Evolutionary conservation across 2,797 vertebrate species (phyloP), one percentile per base, ranked within the genome.

Genomic region (Hylomyscus alleni): DNA sequence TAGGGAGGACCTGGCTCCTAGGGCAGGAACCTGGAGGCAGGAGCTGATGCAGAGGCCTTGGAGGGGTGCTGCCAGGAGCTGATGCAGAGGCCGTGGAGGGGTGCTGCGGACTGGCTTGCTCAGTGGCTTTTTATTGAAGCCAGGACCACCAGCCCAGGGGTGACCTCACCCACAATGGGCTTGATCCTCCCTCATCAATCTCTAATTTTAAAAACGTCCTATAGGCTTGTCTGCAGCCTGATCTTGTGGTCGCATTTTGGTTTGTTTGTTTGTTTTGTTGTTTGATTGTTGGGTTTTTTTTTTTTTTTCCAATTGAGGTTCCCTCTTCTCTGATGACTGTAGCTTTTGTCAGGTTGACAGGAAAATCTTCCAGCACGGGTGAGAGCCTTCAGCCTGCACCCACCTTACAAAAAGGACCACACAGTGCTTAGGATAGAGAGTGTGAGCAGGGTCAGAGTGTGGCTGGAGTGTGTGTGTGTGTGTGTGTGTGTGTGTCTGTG

Each of bases 301-400:
- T 20, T 10, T 26, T n/a, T 17, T 82, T 58, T 37, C 24, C 54
- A 40, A 8, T 29, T 26, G 54, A 17, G n/a, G 54, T n/a, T 60
- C 24, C n/a, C 13, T 60, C 22, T 37, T 37, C 31, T 52, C 52
- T 6, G 3, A 10, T 29, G 54, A 60, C 54, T 54, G 2, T 37
- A 26, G 54, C 54, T 26, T 82, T 12, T 40, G 22, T 60, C 54
- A 40, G 24, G n/a, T 13, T 60, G n/a, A 58, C 6, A 9, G 60
- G 20, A 58, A 12, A 58, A 6, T 4, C 54, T 60, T 26, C 12
- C 52, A 54, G n/a, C 52, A 37, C 34, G 14, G 34, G 12, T 37
- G 11, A 58, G 22, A 58, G 1, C 31, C 54, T 82, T 40, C 22
- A 15, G 4, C 13, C 19, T 0, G 9, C 1, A 0, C 1, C 3